phyloP scores from a whole-genome alignment of 2,888 invertebrate species.

The Noctua janthina region DNA sequence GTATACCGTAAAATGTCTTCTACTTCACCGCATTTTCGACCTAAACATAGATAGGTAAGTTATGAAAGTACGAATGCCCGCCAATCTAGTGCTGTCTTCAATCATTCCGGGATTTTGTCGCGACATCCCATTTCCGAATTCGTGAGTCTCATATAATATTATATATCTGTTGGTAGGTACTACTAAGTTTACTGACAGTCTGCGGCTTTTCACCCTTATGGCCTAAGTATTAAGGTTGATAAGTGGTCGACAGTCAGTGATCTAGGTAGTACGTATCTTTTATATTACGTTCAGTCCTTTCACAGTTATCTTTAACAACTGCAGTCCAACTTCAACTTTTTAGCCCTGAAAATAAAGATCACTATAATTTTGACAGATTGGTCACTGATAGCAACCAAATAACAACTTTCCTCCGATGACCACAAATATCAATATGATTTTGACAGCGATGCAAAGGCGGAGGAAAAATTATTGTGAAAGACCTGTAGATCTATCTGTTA shows the following conservation, averaged over 20 bases:
- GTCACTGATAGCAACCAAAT: background rate
- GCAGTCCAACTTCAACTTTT: background rate
- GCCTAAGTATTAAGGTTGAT: too few relatives aligned
- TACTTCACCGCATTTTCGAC: conserved; percentile 22
- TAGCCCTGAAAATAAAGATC: background rate
- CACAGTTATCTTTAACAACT: background rate
- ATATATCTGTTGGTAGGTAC: conserved; percentile 45
- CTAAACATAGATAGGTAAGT: conserved; percentile 44
- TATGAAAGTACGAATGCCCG: conserved; percentile 66
- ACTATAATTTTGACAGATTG: background rate
- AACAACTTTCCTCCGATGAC: background rate
- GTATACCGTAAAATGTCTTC: background rate
- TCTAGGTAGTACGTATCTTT: background rate
- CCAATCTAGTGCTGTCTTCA: conserved; percentile 77
- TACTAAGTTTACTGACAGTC: background rate
- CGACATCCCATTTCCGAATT: conserved; percentile 79
- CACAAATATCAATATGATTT: background rate
- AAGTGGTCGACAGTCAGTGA: background rate
- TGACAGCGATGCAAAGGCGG: background rate
- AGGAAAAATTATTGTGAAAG: background rate
- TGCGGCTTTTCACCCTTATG: too few relatives aligned
- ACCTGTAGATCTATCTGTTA: background rate
- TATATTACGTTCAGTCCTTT: background rate
- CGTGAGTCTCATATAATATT: conserved; percentile 60
- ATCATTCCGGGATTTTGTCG: conserved; percentile 77